A percentile compares a stretch with the other conserved stretches of the same genome.
Conservation (phyloP, 2,888 invertebrate species). For the Phragmatobia fuliginosa region DNA sequence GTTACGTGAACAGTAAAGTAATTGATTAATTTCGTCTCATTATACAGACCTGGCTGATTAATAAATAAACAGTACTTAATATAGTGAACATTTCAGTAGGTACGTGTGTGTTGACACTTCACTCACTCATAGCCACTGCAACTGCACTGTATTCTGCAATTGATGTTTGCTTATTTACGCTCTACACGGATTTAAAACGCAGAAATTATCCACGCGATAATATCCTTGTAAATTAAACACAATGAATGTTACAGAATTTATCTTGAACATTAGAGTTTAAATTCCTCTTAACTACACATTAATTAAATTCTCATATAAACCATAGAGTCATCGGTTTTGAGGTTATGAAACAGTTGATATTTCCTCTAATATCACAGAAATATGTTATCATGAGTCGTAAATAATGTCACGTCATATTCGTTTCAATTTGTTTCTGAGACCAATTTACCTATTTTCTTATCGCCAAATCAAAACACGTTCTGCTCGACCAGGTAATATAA, state of each 20-base stretch:
- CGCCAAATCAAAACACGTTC: slow-evolving; percentile 37
- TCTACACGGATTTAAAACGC: slow-evolving; percentile 61
- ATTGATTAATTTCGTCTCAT: slow-evolving; percentile 26
- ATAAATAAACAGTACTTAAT: slow-evolving; percentile 45
- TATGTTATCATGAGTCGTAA: slow-evolving; percentile 41
- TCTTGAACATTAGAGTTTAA: slow-evolving; percentile 44
- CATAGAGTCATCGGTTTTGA: slow-evolving; percentile 22
- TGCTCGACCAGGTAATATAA: slow-evolving; percentile 29
- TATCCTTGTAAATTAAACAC: slow-evolving; percentile 68
- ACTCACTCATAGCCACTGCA: slow-evolving; percentile 55
- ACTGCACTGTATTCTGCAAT: slow-evolving; percentile 59
- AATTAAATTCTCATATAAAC: slow-evolving; percentile 21
- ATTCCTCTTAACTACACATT: slow-evolving; percentile 37
- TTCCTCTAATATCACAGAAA: slow-evolving; percentile 28
- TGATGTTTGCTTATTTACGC: slow-evolving; percentile 64
- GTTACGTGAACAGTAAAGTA: slow-evolving; percentile 22
- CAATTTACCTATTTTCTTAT: slow-evolving; percentile 52
- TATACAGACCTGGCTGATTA: slow-evolving; percentile 64
- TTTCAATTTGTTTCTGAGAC: slow-evolving; percentile 45
- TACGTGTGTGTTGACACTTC: slow-evolving; percentile 51
- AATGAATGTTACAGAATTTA: slow-evolving; percentile 57
- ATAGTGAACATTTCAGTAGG: slow-evolving; percentile 51
- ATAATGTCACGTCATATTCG: slow-evolving; percentile 37
- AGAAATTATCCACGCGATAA: slow-evolving; percentile 78
- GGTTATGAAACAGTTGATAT: slow-evolving; percentile 19